phyloP scores from a whole-genome alignment of 2,113 vertebrate genomes.

The Sakesphorus luctuosus region DNA sequence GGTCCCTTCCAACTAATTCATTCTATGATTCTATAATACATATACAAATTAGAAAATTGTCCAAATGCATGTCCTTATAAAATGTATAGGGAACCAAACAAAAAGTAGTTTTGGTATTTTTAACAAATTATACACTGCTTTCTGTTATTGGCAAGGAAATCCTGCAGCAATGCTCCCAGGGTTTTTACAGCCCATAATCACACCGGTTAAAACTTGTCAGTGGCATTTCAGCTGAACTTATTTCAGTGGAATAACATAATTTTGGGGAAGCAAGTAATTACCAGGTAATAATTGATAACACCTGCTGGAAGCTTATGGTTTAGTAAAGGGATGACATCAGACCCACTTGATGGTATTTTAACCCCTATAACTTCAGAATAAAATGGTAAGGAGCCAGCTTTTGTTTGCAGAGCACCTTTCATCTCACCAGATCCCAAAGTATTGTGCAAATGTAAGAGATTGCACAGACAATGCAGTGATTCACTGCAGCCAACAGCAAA shows the following conservation, averaged over 20 bases:
- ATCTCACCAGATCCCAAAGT: neutral
- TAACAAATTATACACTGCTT: neutral
- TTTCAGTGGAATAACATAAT: neutral
- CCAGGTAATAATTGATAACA: neutral
- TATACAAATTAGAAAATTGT: neutral
- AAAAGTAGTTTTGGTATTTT: neutral
- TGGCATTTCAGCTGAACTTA: neutral
- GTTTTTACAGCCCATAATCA: neutral
- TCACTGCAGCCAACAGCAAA: conserved; percentile 19
- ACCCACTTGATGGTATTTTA: neutral
- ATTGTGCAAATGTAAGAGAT: neutral
- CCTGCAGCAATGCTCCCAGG: neutral
- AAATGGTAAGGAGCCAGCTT: neutral
- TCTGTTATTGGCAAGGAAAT: neutral
- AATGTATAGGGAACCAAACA: neutral
- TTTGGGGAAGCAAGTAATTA: neutral
- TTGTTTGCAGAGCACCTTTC: neutral
- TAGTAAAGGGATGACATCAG: neutral
- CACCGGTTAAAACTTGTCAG: neutral
- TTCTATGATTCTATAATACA: neutral
- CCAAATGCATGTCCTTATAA: neutral
- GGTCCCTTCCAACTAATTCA: neutral
- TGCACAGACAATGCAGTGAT: neutral
- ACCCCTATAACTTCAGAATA: neutral
- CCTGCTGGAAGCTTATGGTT: neutral